Percentiles rank a stretch among this genome's conserved stretches.
phyloP scores from a whole-genome alignment of 1,140 invertebrate genomes.

The Zophobas atratus region DNA sequence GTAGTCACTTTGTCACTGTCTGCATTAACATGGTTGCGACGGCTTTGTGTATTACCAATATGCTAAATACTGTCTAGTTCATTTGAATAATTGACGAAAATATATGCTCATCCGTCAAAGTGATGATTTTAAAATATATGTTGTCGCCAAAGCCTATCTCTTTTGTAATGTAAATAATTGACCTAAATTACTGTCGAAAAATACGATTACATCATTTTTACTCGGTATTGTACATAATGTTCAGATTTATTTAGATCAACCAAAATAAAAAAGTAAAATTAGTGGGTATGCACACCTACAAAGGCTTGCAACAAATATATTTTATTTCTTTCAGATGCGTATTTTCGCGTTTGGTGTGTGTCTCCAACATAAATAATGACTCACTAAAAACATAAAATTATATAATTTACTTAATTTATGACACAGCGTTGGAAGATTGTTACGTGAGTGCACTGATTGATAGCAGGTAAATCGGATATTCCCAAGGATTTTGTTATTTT shows the following conservation, averaged over 20 bases:
- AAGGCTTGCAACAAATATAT: slow-evolving; percentile 8
- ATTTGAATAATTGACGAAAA: slow-evolving; percentile 48
- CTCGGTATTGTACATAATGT: too few species aligned
- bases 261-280: too few species aligned
- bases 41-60: slow-evolving; percentile 38
- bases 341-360: background rate
- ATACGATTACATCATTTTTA: too few species aligned
- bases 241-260: too few species aligned
- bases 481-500: slow-evolving; percentile 11
- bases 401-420: slow-evolving; percentile 22
- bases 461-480: slow-evolving; percentile 27
- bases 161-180: slow-evolving; percentile 44
- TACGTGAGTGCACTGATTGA: background rate
- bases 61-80: slow-evolving; percentile 46
- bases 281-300: background rate
- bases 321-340: slow-evolving; percentile 11
- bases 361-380: slow-evolving; percentile 1
- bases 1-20: slow-evolving; percentile 28
- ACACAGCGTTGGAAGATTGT: slow-evolving; percentile 3
- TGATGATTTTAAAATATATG: slow-evolving; percentile 44
- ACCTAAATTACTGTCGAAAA: slow-evolving; percentile 31
- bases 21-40: slow-evolving; percentile 15
- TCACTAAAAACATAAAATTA: slow-evolving; percentile 17
- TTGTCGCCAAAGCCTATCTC: slow-evolving; percentile 24
- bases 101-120: slow-evolving; percentile 35